Conservation (phyloP, 2,888 invertebrate species). For the Leptogaster cylindrica region DNA sequence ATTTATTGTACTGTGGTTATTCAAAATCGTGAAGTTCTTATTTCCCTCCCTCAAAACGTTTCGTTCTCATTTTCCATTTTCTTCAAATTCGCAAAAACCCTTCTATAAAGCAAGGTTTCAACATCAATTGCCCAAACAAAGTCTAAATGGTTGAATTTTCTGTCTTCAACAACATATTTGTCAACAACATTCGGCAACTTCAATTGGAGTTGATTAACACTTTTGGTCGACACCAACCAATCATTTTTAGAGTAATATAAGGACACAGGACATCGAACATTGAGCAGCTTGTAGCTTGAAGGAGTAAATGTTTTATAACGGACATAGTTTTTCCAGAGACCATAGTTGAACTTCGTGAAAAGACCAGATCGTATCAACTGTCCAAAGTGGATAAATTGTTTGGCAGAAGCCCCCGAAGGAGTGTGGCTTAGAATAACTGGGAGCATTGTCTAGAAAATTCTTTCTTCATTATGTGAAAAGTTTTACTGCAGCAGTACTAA, state of each 20-base stretch:
- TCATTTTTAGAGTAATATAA: slow-evolving; percentile 64
- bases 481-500: too few species aligned
- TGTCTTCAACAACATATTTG: slow-evolving; percentile 59
- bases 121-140: slow-evolving; percentile 66
- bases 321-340: slow-evolving; percentile 57
- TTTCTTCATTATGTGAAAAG: too few species aligned
- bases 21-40: too few species aligned
- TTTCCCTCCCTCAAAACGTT: too few species aligned
- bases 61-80: slow-evolving; percentile 27
- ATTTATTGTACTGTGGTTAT: too few species aligned
- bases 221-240: slow-evolving; percentile 63
- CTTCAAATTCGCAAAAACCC: slow-evolving; percentile 62
- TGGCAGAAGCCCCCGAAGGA: slow-evolving; percentile 65
- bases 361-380: slow-evolving; percentile 57
- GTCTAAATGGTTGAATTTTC: slow-evolving; percentile 67
- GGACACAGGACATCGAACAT: slow-evolving; percentile 60
- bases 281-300: slow-evolving; percentile 61
- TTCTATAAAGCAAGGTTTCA: slow-evolving; percentile 62
- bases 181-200: slow-evolving; percentile 62
- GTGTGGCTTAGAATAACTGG: slow-evolving; percentile 67
- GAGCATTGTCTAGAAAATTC: slow-evolving; percentile 62
- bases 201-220: slow-evolving; percentile 58
- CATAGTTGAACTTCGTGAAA: slow-evolving; percentile 63
- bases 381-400: slow-evolving; percentile 64
- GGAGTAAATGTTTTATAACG: slow-evolving; percentile 62